Evolutionary conservation across 2,888 invertebrate species (phyloP).

Genomic region (Phlogophora meticulosa): DNA sequence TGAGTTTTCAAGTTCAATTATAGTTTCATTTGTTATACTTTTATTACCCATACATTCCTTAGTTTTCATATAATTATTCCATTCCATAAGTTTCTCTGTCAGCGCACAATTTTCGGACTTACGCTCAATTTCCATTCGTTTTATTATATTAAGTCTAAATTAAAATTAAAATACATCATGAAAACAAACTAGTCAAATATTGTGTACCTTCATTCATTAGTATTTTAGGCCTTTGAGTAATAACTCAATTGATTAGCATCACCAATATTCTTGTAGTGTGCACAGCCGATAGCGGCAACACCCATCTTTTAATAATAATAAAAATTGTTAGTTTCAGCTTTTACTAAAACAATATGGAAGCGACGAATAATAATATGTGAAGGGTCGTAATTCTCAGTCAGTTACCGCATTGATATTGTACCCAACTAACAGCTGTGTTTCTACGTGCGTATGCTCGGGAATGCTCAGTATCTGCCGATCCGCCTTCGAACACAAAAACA

Average conservation of each 20-base stretch:
- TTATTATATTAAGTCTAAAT: constrained; percentile 48
- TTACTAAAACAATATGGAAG: constrained; percentile 54
- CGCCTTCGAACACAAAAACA: too few species aligned
- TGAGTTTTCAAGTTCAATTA: too few species aligned
- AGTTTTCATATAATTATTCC: constrained; percentile 27
- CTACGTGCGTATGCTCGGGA: too few species aligned
- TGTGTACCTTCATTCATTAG: constrained; percentile 32
- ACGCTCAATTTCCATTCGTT: constrained; percentile 33
- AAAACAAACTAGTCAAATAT: constrained; percentile 52
- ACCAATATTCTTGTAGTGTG: constrained; percentile 51
- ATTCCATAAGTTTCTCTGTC: constrained; percentile 35
- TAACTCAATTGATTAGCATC: constrained; percentile 59
- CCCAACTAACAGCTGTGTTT: not conserved
- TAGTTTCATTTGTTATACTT: not conserved
- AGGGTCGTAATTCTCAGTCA: not conserved
- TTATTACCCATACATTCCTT: constrained; percentile 44
- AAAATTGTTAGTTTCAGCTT: constrained; percentile 27
- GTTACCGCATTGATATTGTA: not conserved
- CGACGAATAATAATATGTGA: constrained; percentile 12
- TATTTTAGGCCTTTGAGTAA: constrained; percentile 53
- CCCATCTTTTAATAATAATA: constrained; percentile 22
- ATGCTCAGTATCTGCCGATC: too few species aligned
- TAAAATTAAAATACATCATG: constrained; percentile 54
- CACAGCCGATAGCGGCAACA: constrained; percentile 34
- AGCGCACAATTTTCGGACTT: constrained; percentile 37